phyloP scores from a whole-genome alignment of 2,888 invertebrate species.

The Cataglyphis cursor region DNA sequence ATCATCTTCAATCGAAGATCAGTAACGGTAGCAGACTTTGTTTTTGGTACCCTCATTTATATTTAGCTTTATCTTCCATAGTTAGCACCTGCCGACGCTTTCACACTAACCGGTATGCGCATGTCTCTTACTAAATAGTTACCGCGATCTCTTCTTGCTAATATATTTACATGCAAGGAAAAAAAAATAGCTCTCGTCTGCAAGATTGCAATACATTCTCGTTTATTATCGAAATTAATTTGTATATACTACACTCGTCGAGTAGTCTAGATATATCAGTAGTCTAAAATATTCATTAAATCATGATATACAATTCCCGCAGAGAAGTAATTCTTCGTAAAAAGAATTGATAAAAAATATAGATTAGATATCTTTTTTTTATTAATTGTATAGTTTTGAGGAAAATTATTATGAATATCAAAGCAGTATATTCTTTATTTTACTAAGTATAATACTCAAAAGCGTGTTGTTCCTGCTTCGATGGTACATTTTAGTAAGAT shows the following conservation, averaged over 20 bases:
- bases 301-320: not conserved
- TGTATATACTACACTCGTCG: slow-evolving; percentile 20
- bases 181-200: not conserved
- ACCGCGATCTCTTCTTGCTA: slow-evolving; percentile 58
- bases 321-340: not conserved
- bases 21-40: slow-evolving; percentile 80
- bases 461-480: not conserved
- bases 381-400: not conserved
- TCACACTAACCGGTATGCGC: slow-evolving; percentile 85
- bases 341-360: not conserved
- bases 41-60: slow-evolving; percentile 87
- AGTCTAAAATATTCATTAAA: slow-evolving; percentile 6
- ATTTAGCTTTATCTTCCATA: slow-evolving; percentile 87
- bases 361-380: slow-evolving; percentile 1
- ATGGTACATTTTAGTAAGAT: slow-evolving; percentile 83
- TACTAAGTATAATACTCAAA: not conserved
- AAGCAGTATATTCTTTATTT: not conserved
- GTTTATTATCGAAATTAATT: not conserved
- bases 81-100: slow-evolving; percentile 87
- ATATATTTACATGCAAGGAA: slow-evolving; percentile 29
- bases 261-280: slow-evolving; percentile 23
- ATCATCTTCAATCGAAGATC: slow-evolving; percentile 80
- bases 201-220: not conserved
- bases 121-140: slow-evolving; percentile 84
- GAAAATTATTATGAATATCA: not conserved